Evolutionary conservation across 2,113 vertebrate species (phyloP).

Genomic region (Gymnobelideus leadbeateri): DNA sequence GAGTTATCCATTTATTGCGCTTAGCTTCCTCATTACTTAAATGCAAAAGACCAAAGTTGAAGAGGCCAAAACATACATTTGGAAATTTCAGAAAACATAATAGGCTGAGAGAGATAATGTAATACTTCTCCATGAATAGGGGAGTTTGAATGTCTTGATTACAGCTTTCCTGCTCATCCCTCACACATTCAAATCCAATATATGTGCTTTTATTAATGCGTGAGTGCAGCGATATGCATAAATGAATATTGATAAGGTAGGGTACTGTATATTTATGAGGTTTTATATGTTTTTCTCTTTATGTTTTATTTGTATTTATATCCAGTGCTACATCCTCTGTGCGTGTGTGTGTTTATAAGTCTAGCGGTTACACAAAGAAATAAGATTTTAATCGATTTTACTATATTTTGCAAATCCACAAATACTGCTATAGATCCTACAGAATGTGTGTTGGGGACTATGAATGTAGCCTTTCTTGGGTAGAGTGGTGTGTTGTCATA

Average conservation of each 20-base stretch:
- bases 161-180: constrained; percentile 75
- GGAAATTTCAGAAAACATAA: constrained; percentile 83
- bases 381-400: constrained; percentile 79
- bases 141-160: constrained; percentile 77
- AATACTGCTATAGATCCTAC: constrained; percentile 43
- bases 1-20: constrained; percentile 81
- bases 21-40: constrained; percentile 82
- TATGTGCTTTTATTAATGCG: constrained; percentile 79
- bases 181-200: constrained; percentile 80
- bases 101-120: constrained; percentile 77
- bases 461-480: constrained; percentile 9
- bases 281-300: constrained; percentile 81
- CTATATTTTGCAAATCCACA: constrained; percentile 68
- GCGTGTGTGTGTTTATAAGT: constrained; percentile 78
- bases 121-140: constrained; percentile 76
- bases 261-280: constrained; percentile 82
- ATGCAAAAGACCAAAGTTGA: constrained; percentile 84
- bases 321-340: constrained; percentile 70
- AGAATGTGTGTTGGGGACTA: constrained; percentile 15
- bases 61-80: constrained; percentile 83
- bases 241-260: constrained; percentile 83
- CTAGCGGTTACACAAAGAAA: constrained; percentile 72
- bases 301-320: constrained; percentile 83
- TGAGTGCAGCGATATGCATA: constrained; percentile 81
- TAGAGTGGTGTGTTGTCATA: constrained; percentile 56